Evolutionary conservation across 2,888 invertebrate species (phyloP).

Genomic region (Heliothis peltigera): DNA sequence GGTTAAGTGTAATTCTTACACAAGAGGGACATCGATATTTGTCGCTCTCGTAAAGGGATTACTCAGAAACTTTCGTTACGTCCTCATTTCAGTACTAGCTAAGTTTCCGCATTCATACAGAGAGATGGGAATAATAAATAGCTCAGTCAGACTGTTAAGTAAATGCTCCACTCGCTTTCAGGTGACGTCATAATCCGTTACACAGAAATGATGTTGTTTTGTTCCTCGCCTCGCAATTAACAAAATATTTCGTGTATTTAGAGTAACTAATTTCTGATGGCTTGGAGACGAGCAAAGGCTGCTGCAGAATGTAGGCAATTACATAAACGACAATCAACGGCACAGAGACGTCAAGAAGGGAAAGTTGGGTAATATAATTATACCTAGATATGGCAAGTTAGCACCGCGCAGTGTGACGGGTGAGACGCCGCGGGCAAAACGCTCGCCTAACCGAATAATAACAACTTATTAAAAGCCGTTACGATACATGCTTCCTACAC

Average conservation of each 20-base stretch:
- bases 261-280: slow-evolving; percentile 76
- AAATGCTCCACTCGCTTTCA: slow-evolving; percentile 54
- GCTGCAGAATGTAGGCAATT: slow-evolving; percentile 80
- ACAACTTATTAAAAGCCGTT: slow-evolving; percentile 56
- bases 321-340: slow-evolving; percentile 86
- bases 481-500: slow-evolving; percentile 46
- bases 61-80: slow-evolving; percentile 52
- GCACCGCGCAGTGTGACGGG: slow-evolving; percentile 67
- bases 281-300: slow-evolving; percentile 68
- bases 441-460: slow-evolving; percentile 61
- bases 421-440: slow-evolving; percentile 64
- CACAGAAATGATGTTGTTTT: slow-evolving; percentile 71
- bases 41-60: slow-evolving; percentile 64
- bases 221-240: slow-evolving; percentile 75
- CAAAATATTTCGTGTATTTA: slow-evolving; percentile 78
- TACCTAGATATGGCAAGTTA: slow-evolving; percentile 79
- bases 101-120: slow-evolving; percentile 49
- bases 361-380: slow-evolving; percentile 86
- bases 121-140: slow-evolving; percentile 59
- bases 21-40: slow-evolving; percentile 75
- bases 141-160: slow-evolving; percentile 47
- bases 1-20: slow-evolving; percentile 76
- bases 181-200: slow-evolving; percentile 61
- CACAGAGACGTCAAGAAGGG: slow-evolving; percentile 81
- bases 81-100: slow-evolving; percentile 51